Base-by-base conservation (phyloP, 2,797 vertebrate genomes). In the Sandelia bainsii region DNA sequence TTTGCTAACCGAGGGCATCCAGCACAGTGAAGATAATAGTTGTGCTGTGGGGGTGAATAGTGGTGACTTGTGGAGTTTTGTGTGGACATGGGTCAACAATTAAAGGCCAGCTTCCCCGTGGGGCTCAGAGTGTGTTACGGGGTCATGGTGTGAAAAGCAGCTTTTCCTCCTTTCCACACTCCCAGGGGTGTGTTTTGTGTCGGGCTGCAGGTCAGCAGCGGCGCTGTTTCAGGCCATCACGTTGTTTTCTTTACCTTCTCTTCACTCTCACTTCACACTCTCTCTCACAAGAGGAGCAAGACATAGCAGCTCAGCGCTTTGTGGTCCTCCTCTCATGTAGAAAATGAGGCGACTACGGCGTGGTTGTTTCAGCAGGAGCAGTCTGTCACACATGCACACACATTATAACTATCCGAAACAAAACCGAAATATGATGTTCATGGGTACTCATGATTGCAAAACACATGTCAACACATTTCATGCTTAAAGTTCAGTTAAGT, bases 161-260 rank as follows among this genome's bases (percentile, higher is more conserved):
- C 60, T 56, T 72, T 57, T 72, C 58, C 49, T 68, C 16, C 20
- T 44, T 45, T 70, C 66, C 64, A 45, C 65, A 49, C 50, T 80
- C 74, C 59, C 77, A 1, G 37, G 67, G 50, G 74, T 72, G 75
- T 83, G 81, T 89, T 91, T 87, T 89, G 73, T 84, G 79, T 77
- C 1, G 39, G 62, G 79, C 87, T 75, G 73, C 69, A 86, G 87
- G 86, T 89, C 89, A 88, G 63, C 45, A 19, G 16, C 23, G 51
- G 25, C 65, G 81, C 75, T 79, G 77, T 82, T 85, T 87, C 63
- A 79, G 74, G 75, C 70, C 72, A 76, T 81, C 80, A 67, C 67
- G 80, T 81, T 90, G 88, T 92, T 90, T 86, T 80, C 77, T 88
- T 86, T 88, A 60, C 66, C 59, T 72, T 69, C 69, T 80, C 62